Percentiles rank a stretch among this genome's conserved stretches.
These are phyloP conservation scores for Cheilosia pagana DNA, from an alignment of 2,888 invertebrate species.

Conservation along the genomic window DNA sequence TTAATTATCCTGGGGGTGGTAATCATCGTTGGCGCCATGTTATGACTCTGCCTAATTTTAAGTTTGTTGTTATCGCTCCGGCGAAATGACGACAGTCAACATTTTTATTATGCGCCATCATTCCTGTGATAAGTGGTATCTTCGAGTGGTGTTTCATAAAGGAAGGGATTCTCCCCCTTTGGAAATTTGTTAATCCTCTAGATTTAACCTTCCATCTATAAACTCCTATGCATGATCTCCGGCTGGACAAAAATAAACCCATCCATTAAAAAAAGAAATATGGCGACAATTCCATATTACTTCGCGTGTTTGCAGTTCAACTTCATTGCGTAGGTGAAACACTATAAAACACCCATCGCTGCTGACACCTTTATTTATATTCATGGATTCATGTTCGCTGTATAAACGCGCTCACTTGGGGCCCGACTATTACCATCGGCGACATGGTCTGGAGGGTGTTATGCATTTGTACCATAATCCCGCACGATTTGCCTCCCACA, in stretches of 20 bases:
- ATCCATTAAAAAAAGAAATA: neutral
- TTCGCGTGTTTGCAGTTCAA: neutral
- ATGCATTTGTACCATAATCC: conserved; percentile 33
- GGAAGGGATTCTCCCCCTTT: too few species aligned
- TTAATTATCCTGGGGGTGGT: conserved; percentile 25
- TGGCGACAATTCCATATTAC: conserved; percentile 24
- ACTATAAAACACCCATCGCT: conserved; percentile 21
- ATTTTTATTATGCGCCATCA: too few species aligned
- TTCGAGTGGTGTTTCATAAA: too few species aligned
- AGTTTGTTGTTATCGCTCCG: neutral
- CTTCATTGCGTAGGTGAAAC: conserved; percentile 19
- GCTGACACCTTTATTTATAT: conserved; percentile 38
- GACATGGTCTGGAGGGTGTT: conserved; percentile 10
- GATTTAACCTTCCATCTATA: too few species aligned
- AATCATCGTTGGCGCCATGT: neutral
- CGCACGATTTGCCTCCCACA: conserved; percentile 23
- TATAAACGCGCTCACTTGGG: neutral
- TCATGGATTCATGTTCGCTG: conserved; percentile 23
- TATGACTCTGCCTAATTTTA: conserved; percentile 26
- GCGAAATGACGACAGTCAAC: too few species aligned
- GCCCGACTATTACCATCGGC: too few species aligned
- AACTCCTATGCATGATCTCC: too few species aligned
- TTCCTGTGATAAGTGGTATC: too few species aligned
- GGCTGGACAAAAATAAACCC: too few species aligned
- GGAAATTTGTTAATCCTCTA: too few species aligned